Base-by-base conservation (phyloP, 2,888 invertebrate species). In the Drosophila rubida region DNA sequence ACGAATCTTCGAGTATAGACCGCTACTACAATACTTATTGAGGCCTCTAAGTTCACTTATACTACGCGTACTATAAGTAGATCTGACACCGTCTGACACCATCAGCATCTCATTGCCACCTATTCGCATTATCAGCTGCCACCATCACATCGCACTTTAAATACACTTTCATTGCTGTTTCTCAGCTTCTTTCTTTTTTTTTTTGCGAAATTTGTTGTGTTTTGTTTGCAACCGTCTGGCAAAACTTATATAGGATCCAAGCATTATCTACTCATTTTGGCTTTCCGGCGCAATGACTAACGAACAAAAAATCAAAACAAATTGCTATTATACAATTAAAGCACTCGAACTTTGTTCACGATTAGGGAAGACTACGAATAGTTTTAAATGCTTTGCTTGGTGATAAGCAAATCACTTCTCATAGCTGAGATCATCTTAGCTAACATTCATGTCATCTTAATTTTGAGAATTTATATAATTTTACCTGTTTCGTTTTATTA, bases 301-400 rank as follows among this genome's bases (percentile, higher is more conserved):
- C 86, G 68, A 73, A 30, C 70, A 46, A 74, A 75, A 79, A 76
- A 69, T 68, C 71, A 85, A 78, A 83, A 81, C 74, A 80, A 84
- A 72, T 69, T 66, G 70, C 64, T 73, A 78, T 61, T 68, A 63
- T 55, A 59, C 48, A 58, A 63, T 71, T 65, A 60, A 59, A 71
- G 35, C 41, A 46, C 14, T n/a, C 72, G 83, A 64, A 86, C 86
- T 86, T 86, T 87, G 87, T 30, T 35, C 84, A 5, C 8, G 32
- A 41, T 57, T 67, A 35, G 72, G 68, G 65, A 78, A 69, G 64
- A 58, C 69, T 70, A 7, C 6, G 35, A 37, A 81, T 80, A 81
- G 80, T 81, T 80, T 58, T 11, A 30, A 59, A 16, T 51, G 1
- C 6, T 50, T 14, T 11, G 30, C 46, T 16, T 16, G 39, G 14